phyloP scores from a whole-genome alignment of 1,140 invertebrate species.

The Dermatophagoides farinae region DNA sequence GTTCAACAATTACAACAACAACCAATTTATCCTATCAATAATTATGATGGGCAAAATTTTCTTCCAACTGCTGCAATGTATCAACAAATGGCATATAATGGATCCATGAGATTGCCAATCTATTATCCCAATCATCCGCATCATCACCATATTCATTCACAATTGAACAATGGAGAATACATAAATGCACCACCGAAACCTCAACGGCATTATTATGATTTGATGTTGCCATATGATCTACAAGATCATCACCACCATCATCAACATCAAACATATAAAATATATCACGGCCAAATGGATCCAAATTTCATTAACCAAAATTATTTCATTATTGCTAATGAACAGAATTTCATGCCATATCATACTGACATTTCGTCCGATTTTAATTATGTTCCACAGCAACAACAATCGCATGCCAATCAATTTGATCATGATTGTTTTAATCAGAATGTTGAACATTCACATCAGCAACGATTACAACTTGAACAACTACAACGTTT shows the following conservation, averaged over 20 bases:
- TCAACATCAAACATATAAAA: not conserved
- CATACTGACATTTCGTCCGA: too few species aligned
- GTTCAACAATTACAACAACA: not conserved
- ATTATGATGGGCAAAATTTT: not conserved
- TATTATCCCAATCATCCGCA: not conserved
- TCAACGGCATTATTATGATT: not conserved
- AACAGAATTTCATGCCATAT: not conserved
- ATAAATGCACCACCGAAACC: not conserved
- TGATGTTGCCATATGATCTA: not conserved
- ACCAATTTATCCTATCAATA: not conserved
- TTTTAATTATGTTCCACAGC: too few species aligned
- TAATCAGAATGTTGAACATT: not conserved
- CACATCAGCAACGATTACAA: slow-evolving; percentile 2
- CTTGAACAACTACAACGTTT: too few species aligned
- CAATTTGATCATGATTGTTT: not conserved
- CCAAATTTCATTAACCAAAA: not conserved
- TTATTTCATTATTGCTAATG: not conserved
- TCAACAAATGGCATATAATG: not conserved
- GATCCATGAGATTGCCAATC: not conserved
- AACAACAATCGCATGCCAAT: too few species aligned
- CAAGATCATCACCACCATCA: not conserved
- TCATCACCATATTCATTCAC: not conserved
- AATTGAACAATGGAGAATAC: not conserved
- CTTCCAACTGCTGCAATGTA: not conserved
- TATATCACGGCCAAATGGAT: not conserved